Conservation (phyloP, 2,797 vertebrate species). For the Alauda arvensis region DNA sequence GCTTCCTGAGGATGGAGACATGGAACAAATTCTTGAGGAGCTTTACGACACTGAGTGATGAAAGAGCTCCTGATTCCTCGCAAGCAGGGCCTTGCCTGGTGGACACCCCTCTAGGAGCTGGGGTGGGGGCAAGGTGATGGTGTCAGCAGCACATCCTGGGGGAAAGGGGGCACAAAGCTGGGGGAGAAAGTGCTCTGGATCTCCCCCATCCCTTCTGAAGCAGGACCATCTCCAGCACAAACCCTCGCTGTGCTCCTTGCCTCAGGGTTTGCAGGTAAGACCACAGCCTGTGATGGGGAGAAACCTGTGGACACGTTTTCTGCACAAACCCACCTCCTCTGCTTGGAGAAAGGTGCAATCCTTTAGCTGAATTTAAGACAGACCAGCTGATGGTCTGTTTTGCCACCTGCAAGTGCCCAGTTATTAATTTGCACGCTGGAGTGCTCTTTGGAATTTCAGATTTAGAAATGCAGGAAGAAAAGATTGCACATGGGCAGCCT, state of each 20-base stretch:
- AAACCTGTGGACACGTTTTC: not conserved
- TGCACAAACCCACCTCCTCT: not conserved
- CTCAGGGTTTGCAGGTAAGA: not conserved
- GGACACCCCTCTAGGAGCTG: not conserved
- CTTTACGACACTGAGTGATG: not conserved
- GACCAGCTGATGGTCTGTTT: not conserved
- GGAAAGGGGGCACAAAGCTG: not conserved
- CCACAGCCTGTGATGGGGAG: not conserved
- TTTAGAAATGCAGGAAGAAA: not conserved
- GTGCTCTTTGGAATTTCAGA: not conserved
- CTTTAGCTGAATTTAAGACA: not conserved
- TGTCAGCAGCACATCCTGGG: not conserved
- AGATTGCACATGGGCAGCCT: fast-evolving
- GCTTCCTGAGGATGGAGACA: conserved; percentile 18
- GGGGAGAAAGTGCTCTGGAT: not conserved
- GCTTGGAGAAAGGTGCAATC: not conserved
- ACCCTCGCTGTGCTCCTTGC: not conserved
- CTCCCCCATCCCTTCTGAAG: not conserved
- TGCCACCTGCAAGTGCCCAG: not conserved
- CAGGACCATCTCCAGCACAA: not conserved
- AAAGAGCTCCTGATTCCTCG: not conserved
- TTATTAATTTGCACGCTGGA: not conserved
- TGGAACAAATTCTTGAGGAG: conserved; percentile 20
- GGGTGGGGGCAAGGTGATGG: not conserved
- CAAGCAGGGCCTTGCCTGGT: not conserved